A percentile compares a stretch with the other conserved stretches of the same genome.
These are phyloP conservation scores for Dipus sagitta DNA, from an alignment of 2,797 vertebrate species.

Conservation along the genomic window DNA sequence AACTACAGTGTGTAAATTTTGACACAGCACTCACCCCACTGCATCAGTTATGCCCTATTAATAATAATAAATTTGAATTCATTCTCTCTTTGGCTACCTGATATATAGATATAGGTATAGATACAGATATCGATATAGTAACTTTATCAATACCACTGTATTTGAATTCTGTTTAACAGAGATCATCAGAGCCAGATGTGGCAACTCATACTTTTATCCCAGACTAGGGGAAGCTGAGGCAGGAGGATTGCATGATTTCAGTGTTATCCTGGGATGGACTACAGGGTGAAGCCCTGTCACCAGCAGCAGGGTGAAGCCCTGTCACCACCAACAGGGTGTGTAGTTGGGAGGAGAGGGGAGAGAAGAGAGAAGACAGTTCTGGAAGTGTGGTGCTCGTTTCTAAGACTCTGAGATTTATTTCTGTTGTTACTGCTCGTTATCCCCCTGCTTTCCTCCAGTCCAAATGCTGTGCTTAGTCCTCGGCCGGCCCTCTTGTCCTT, in stretches of 20 bases:
- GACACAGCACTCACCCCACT: background rate
- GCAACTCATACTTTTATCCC: background rate
- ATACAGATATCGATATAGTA: no score
- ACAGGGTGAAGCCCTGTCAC: no score
- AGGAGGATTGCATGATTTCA: no score
- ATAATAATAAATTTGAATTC: background rate
- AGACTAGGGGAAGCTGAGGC: background rate
- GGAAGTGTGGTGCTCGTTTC: background rate
- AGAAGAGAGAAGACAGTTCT: background rate
- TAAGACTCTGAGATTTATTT: background rate
- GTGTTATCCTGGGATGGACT: no score
- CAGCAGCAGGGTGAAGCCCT: no score
- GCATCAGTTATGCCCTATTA: background rate
- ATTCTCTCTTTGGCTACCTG: background rate
- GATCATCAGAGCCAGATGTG: background rate
- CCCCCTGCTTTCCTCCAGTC: background rate
- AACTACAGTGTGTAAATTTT: background rate
- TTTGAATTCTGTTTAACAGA: background rate
- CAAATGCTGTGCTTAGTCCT: background rate
- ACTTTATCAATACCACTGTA: background rate
- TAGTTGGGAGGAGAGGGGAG: background rate
- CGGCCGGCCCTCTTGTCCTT: background rate
- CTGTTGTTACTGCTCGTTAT: background rate
- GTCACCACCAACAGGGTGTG: no score
- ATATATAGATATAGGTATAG: background rate